Conservation (phyloP, 2,113 vertebrate species). For the Typhlomys cinereus region DNA sequence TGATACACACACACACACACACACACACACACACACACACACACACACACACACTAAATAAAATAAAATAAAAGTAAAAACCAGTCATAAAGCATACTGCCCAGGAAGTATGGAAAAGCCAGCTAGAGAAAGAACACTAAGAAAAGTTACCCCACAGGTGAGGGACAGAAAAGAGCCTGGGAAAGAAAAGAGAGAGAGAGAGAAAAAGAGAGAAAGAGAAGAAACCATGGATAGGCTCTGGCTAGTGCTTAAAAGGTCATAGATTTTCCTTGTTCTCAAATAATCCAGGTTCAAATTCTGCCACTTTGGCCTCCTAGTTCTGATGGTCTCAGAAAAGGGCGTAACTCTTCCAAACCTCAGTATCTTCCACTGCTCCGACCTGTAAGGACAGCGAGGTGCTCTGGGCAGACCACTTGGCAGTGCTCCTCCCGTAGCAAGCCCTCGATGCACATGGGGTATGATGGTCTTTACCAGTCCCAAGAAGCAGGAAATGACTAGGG, state of each 20-base stretch:
- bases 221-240: background rate
- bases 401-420: accelerated
- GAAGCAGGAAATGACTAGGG: background rate
- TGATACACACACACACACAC: background rate
- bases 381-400: too few species aligned
- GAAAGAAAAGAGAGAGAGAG: background rate
- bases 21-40: background rate
- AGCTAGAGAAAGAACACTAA: accelerated
- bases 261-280: background rate
- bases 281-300: background rate
- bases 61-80: too few species aligned
- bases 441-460: accelerated
- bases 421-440: accelerated
- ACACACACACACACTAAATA: background rate
- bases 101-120: background rate
- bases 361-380: background rate
- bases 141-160: background rate
- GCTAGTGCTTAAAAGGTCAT: too few species aligned
- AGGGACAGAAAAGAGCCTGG: background rate
- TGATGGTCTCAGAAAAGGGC: too few species aligned
- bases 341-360: too few species aligned
- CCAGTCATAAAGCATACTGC: background rate
- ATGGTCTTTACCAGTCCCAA: background rate
- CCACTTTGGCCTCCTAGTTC: background rate
- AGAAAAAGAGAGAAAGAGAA: background rate